phyloP scores from a whole-genome alignment of 2,888 invertebrate species.

The Drosophila neotestacea region DNA sequence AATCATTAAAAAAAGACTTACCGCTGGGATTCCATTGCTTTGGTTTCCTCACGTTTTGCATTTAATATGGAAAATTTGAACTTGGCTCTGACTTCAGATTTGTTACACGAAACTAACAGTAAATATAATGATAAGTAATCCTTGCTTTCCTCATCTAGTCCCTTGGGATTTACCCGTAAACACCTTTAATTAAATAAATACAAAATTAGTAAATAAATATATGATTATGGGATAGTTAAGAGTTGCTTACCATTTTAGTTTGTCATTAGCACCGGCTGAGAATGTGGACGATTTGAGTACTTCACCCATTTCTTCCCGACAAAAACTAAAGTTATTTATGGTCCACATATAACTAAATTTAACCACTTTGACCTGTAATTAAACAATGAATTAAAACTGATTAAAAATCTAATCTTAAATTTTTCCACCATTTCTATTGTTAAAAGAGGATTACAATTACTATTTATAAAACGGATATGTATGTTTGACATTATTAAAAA shows the following conservation, averaged over 20 bases:
- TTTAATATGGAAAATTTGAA: conserved; percentile 99
- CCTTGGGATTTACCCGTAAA: conserved; percentile 99
- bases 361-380: conserved; percentile 99
- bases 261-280: conserved; percentile 99
- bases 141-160: conserved; percentile 99
- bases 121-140: conserved; percentile 99
- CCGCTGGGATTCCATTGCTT: conserved; percentile 98
- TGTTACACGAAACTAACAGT: conserved; percentile 99
- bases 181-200: conserved; percentile 88
- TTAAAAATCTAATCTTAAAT: not conserved
- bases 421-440: too few relatives aligned
- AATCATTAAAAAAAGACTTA: conserved; percentile 43
- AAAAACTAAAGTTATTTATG: conserved; percentile 99
- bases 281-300: conserved; percentile 99
- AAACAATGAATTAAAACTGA: not conserved
- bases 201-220: not conserved
- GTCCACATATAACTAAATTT: conserved; percentile 99
- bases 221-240: rapidly evolving
- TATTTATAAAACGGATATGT: too few relatives aligned
- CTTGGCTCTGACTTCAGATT: conserved; percentile 99
- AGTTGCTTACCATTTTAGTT: conserved; percentile 95
- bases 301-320: conserved; percentile 99
- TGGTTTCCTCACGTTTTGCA: conserved; percentile 99
- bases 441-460: too few relatives aligned
- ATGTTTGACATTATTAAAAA: too few relatives aligned